Base-by-base conservation (phyloP, 2,113 vertebrate genomes). In the Burhinus bistriatus region DNA sequence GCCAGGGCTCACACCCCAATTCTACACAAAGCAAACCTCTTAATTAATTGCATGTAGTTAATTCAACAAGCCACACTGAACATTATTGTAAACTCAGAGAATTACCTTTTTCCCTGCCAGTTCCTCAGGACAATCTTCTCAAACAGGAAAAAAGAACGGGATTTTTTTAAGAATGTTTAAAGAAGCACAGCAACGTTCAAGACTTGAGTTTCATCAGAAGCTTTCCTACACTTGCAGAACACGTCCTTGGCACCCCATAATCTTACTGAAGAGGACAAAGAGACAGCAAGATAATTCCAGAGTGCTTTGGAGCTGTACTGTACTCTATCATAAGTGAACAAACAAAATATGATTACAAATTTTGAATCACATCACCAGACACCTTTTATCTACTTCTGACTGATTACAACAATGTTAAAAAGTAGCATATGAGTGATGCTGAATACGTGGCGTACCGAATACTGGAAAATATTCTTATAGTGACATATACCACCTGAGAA, bases 111-210 rank as follows among this genome's bases (percentile, higher is more conserved):
- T 54, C 61, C 15, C 61, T 29, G 38, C 2, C 19, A 38, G 8
- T 12, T 49, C 44, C 36, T 11, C 40, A 64, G 71, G 17, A 66
- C 15, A n/a, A 30, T 10, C 16, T 73, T 52, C 55, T 55, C 55
- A 52, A 62, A 34, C 1, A 20, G 5, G 5, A 17, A 20, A 55
- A 40, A 44, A n/a, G 8, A 45, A 30, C 1, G 0, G 4, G 5
- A 47, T 38, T 12, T 40, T 58, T 13, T 47, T 2, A 68, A 61
- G 51, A 34, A 9, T 38, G 12, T 61, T 66, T 66, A 45, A 84
- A 40, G 66, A 72, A 62, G 66, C 15, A 10, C 0, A 62, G 6
- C 22, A 15, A 5, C 1, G 19, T 15, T 36, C 21, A 34, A 55
- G 27, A n/a, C 22, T 36, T 9, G 0, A 12, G 3, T 61, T 68